Conservation (phyloP, 1,140 invertebrate species). For the Condylostylus longicornis region DNA sequence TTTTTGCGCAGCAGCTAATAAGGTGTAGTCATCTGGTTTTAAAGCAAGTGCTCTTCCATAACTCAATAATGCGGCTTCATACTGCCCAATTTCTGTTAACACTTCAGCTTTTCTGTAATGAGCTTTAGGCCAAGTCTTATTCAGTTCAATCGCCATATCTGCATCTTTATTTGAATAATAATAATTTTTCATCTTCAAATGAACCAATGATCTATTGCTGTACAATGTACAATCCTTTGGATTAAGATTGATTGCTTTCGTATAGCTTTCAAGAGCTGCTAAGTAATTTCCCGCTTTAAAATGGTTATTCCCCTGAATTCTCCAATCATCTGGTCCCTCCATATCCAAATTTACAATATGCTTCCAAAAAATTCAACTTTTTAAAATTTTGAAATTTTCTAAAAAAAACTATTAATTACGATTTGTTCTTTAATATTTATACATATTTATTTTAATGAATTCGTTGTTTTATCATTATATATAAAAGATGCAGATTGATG, state of each 20-base stretch:
- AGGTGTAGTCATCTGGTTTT: slow-evolving; percentile 49
- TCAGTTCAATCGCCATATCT: slow-evolving; percentile 51
- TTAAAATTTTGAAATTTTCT: no score
- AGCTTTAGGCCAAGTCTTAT: slow-evolving; percentile 69
- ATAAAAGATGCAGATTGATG: no score
- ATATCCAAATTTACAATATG: no score
- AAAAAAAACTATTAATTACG: no score
- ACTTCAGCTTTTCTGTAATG: slow-evolving; percentile 68
- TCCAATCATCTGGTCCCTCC: slow-evolving; percentile 46
- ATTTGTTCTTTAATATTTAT: no score
- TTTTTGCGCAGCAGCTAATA: slow-evolving; percentile 47
- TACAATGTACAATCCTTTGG: slow-evolving; percentile 53
- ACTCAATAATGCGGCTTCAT: slow-evolving; percentile 52
- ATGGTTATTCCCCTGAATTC: slow-evolving; percentile 62
- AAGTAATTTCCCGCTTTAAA: slow-evolving; percentile 54
- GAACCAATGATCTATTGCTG: slow-evolving; percentile 65
- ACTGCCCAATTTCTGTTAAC: slow-evolving; percentile 51
- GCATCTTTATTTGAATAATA: slow-evolving; percentile 65
- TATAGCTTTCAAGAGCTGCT: slow-evolving; percentile 66
- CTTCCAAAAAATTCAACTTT: no score
- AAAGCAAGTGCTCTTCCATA: slow-evolving; percentile 51
- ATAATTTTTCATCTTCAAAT: slow-evolving; percentile 61
- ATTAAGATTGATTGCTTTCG: slow-evolving; percentile 61
- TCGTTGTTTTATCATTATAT: no score
- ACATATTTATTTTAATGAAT: no score